Percentiles rank a stretch among this genome's conserved stretches.
Evolutionary conservation across 1,140 invertebrate genomes (phyloP).

Genomic region (Heterodera carotae): DNA sequence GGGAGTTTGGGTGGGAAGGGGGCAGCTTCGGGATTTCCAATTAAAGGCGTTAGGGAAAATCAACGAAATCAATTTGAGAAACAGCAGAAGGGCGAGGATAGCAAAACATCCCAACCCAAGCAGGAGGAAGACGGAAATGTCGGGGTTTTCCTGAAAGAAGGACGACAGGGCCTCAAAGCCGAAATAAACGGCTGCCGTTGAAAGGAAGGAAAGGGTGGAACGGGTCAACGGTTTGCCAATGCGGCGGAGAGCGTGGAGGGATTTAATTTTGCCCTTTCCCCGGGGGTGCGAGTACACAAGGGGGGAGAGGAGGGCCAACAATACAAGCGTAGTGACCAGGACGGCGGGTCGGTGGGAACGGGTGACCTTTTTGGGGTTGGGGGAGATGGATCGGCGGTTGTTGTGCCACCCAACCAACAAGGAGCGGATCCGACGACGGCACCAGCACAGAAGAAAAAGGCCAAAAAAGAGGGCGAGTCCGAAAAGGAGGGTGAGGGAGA

Average conservation of each 20-base stretch:
- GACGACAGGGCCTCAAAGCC: background rate
- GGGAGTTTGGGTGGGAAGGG: background rate
- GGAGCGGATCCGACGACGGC: too few relatives aligned
- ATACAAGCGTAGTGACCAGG: too few relatives aligned
- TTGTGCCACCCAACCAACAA: too few relatives aligned
- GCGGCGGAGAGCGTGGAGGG: background rate
- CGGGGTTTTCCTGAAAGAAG: background rate
- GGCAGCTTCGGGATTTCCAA: background rate
- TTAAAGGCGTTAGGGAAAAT: background rate
- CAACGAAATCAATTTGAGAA: background rate
- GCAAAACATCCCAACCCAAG: background rate
- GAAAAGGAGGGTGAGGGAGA: too few relatives aligned
- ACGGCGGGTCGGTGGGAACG: background rate
- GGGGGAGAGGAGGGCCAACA: background rate
- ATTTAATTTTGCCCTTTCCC: background rate
- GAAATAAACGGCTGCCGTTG: background rate
- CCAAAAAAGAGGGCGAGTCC: too few relatives aligned
- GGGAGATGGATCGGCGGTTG: background rate
- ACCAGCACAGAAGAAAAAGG: too few relatives aligned
- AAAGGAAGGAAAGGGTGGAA: background rate
- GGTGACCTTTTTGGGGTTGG: background rate
- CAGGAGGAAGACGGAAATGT: background rate
- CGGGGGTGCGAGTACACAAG: background rate
- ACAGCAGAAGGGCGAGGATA: background rate
- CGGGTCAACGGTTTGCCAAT: background rate